Evolutionary conservation across 2,113 vertebrate genomes (phyloP), one percentile per base, ranked within the genome.

Genomic region (Motacilla alba): DNA sequence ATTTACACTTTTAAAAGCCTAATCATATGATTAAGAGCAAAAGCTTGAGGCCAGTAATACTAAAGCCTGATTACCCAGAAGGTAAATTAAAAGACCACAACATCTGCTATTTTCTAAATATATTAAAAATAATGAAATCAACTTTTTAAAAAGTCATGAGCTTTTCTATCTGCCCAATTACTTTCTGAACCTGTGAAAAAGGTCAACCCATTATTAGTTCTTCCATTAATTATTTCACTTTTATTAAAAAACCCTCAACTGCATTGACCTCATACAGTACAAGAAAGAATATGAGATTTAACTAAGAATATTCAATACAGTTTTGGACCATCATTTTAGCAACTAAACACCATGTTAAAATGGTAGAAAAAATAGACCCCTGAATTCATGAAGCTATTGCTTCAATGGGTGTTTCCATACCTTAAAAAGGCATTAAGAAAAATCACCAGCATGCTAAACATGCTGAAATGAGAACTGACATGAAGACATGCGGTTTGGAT

Each of bases 231-330:
- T 87, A 78, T 66, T 82, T 85, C 2, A 52, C 33, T 66, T 68
- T 31, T 60, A 56, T 85, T 27, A 74, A 81, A 17, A 30, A 19
- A 2, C 0, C 24, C 6, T 66, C 0, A 2, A 37, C 19, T 50
- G 2, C 5, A 13, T 22, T 84, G 30, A 62, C 60, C 60, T 60
- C 20, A 1, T 62, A 35, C 6, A 47, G 23, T 27, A 52, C 6
- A 62, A 56, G 55, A 77, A 68, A 7, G 69, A 74, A 53, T 35
- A 41, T 9, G 13, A 53, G 7, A 76, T 76, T 80, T 64, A 55
- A 35, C 0, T 80, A 83, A 53, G 46, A 69, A 53, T 60, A 47
- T 37, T 72, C 28, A 55, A 35, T 21, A 46, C 1, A 2, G 2
- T 46, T 82, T 75, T 72, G 3, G 76, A 27, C 2, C 6, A 23